These are phyloP conservation scores for Blastobasis adustella DNA, from an alignment of 2,888 invertebrate species.

Conservation along the genomic window DNA sequence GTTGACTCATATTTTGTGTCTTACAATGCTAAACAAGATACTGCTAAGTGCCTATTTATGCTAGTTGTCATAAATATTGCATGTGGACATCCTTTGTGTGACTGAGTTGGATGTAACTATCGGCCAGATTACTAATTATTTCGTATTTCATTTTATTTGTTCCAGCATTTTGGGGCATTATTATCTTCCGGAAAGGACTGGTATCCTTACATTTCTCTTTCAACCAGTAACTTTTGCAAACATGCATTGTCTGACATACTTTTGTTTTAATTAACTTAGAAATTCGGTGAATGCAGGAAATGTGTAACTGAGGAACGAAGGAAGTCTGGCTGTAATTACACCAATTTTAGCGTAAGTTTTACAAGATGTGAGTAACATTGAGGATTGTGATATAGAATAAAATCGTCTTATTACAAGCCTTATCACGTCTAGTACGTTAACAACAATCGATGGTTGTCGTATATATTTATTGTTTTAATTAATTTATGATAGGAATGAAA, in stretches of 20 bases:
- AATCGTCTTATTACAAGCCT: slow-evolving; percentile 41
- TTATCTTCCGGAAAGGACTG: too few species aligned
- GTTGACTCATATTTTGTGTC: too few species aligned
- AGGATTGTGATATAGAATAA: slow-evolving; percentile 61
- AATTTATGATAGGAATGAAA: too few species aligned
- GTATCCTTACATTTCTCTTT: too few species aligned
- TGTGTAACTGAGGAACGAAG: not conserved
- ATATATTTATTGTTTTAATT: too few species aligned
- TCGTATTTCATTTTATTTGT: slow-evolving; percentile 15
- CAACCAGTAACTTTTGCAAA: not conserved
- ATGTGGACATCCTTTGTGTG: slow-evolving; percentile 31
- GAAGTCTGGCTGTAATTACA: slow-evolving; percentile 8
- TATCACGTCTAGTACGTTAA: slow-evolving; percentile 4
- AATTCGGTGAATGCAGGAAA: too few species aligned
- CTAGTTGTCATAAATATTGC: slow-evolving; percentile 25
- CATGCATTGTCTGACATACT: too few species aligned
- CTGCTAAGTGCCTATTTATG: not conserved
- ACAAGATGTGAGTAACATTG: slow-evolving; percentile 24
- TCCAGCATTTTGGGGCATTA: not conserved
- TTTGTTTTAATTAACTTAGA: too few species aligned
- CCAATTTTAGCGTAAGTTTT: slow-evolving; percentile 17
- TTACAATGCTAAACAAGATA: too few species aligned
- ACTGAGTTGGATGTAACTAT: slow-evolving; percentile 34
- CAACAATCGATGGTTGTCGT: too few species aligned
- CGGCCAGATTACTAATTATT: slow-evolving; percentile 14